Evolutionary conservation across 2,797 vertebrate species (phyloP).

Genomic region (Sebastes itinus): DNA sequence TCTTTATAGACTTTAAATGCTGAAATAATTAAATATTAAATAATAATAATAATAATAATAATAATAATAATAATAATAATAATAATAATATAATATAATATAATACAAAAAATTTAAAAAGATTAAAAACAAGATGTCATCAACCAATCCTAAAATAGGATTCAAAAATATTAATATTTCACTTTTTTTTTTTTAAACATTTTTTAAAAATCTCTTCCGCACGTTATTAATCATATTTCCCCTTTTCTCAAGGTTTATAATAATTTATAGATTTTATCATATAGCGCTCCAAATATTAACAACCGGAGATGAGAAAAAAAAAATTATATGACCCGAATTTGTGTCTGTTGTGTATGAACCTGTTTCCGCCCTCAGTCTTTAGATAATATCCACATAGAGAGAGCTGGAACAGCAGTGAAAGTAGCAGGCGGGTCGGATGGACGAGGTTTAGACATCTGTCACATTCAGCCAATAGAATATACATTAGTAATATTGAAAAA

Average conservation of each 20-base stretch:
- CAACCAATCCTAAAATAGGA: not conserved
- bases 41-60: too few relatives aligned
- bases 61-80: too few relatives aligned
- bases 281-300: not conserved
- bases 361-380: not conserved
- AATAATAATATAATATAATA: not conserved
- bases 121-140: not conserved
- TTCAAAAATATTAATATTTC: not conserved
- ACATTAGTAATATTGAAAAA: slow-evolving; percentile 87
- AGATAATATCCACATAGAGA: not conserved
- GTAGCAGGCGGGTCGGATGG: slow-evolving; percentile 77
- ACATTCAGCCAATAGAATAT: slow-evolving; percentile 83
- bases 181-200: too few relatives aligned
- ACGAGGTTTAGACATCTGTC: slow-evolving; percentile 84
- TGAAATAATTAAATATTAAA: not conserved
- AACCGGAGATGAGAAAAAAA: not conserved
- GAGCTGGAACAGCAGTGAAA: slow-evolving; percentile 66
- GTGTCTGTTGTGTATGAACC: not conserved
- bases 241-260: too few relatives aligned
- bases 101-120: not conserved
- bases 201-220: not conserved
- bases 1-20: not conserved
- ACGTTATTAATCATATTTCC: not conserved
- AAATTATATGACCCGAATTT: not conserved
- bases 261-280: not conserved